Percentiles rank a stretch among this genome's conserved stretches.
These are phyloP conservation scores for Macroteleia sp. DNA, from an alignment of 2,888 invertebrate genomes.

Conservation along the genomic window DNA sequence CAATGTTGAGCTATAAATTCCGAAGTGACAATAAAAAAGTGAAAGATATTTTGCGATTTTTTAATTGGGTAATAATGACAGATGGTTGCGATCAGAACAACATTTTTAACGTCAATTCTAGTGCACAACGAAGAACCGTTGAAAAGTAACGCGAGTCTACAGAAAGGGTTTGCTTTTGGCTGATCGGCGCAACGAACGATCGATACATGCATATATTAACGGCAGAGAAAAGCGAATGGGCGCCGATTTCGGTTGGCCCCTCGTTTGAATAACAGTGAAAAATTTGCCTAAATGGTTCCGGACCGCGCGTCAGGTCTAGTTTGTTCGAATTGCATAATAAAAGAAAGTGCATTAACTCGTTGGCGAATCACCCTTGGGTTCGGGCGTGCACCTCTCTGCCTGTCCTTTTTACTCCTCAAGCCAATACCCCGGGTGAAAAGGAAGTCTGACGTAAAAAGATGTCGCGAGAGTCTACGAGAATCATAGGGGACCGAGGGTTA, in stretches of 20 bases:
- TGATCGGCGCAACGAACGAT: conserved; percentile 79
- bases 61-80: conserved; percentile 1
- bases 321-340: conserved; percentile 80
- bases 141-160: conserved; percentile 54
- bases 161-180: conserved; percentile 69
- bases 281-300: conserved; percentile 83
- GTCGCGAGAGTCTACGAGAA: conserved; percentile 7
- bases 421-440: conserved; percentile 35
- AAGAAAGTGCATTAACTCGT: conserved; percentile 79
- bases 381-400: conserved; percentile 1
- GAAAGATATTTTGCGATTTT: conserved; percentile 7
- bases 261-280: conserved; percentile 83
- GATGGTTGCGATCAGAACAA: background rate
- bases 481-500: conserved; percentile 19
- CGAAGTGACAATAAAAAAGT: conserved; percentile 1
- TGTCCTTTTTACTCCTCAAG: conserved; percentile 42
- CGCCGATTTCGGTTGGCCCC: conserved; percentile 77
- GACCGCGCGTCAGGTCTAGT: conserved; percentile 74
- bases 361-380: conserved; percentile 50
- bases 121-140: conserved; percentile 73
- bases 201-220: conserved; percentile 81
- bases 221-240: conserved; percentile 59
- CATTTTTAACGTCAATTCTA: conserved; percentile 34
- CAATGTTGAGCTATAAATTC: too few relatives aligned
- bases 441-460: background rate